phyloP scores from a whole-genome alignment of 2,888 invertebrate species.

The Cybosia mesomella region DNA sequence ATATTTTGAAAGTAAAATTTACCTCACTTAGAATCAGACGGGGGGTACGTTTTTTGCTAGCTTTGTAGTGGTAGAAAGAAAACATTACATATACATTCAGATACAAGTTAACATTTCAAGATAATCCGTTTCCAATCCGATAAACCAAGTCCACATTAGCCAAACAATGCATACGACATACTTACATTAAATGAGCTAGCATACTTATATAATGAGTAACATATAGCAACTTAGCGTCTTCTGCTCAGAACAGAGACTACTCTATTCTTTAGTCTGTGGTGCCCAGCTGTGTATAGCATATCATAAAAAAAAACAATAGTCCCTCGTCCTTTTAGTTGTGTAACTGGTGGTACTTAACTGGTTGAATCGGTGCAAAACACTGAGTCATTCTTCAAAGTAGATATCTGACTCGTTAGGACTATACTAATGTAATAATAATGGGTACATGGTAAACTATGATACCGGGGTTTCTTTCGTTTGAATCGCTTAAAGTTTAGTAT shows the following conservation, averaged over 20 bases:
- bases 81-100: no score
- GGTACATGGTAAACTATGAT: neutral
- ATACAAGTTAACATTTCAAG: neutral
- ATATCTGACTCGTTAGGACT: conserved; percentile 22
- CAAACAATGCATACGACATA: neutral
- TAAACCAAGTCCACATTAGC: neutral
- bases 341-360: conserved; percentile 4
- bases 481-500: conserved; percentile 22
- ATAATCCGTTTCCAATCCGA: neutral
- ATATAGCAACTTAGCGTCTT: neutral
- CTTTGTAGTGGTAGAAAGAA: neutral
- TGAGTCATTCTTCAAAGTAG: conserved; percentile 17
- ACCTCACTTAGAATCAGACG: no score
- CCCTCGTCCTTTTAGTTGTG: conserved; percentile 10
- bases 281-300: neutral
- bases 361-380: conserved; percentile 20
- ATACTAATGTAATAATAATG: conserved; percentile 29
- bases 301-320: conserved; percentile 21
- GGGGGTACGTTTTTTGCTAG: neutral
- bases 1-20: no score
- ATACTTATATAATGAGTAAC: neutral
- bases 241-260: neutral
- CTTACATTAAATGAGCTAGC: neutral
- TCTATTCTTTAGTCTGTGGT: neutral
- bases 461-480: conserved; percentile 21